phyloP scores from a whole-genome alignment of 2,113 vertebrate genomes.

The Beaufortia kweichowensis region DNA sequence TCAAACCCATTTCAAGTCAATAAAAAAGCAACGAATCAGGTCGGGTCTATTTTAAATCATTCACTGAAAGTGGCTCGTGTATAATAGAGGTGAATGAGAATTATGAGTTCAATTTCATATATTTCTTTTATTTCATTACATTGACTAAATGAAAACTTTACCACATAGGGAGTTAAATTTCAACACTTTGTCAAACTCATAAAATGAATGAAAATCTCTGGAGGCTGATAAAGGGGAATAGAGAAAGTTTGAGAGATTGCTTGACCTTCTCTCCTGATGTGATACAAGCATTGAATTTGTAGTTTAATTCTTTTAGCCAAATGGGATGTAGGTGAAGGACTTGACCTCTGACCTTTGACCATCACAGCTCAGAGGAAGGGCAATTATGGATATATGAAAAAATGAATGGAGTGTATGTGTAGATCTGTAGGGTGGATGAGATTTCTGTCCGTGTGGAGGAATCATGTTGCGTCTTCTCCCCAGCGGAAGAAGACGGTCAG shows the following conservation, averaged over 20 bases:
- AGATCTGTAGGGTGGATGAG: constrained; percentile 1
- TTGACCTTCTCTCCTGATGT: constrained; percentile 21
- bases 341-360: not conserved
- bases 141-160: not conserved
- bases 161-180: not conserved
- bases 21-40: not conserved
- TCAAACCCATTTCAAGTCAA: not conserved
- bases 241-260: constrained; percentile 11
- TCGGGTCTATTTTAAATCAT: not conserved
- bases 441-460: not conserved
- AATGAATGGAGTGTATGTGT: not conserved
- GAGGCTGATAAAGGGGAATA: not conserved
- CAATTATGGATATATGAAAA: not conserved
- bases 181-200: not conserved
- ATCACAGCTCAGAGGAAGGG: not conserved
- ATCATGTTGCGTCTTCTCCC: not conserved
- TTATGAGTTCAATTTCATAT: not conserved
- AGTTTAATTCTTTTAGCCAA: not conserved
- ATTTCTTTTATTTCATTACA: not conserved
- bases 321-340: not conserved
- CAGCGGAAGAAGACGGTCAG: not conserved
- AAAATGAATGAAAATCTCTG: not conserved
- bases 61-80: not conserved
- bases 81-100: not conserved
- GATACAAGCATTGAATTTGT: not conserved